Percentiles rank a stretch among this genome's conserved stretches.
Conservation (phyloP, 2,113 vertebrate genomes). For the Oreotragus oreotragus region DNA sequence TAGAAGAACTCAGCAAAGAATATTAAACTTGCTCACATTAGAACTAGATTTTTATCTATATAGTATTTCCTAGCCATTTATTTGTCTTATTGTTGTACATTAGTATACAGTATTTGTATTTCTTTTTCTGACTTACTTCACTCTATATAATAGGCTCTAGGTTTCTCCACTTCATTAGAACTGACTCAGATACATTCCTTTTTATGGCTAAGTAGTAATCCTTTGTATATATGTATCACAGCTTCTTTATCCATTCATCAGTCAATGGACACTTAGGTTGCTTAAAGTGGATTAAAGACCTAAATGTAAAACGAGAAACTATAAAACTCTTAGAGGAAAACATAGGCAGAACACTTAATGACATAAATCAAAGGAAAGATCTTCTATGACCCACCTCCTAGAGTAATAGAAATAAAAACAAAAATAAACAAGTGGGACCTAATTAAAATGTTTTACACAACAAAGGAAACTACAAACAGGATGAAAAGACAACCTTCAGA, state of each 20-base stretch:
- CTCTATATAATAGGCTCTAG: neutral
- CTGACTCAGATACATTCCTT: neutral
- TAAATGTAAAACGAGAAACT: rapidly evolving
- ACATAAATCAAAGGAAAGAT: neutral
- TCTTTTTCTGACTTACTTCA: neutral
- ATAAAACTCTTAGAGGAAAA: neutral
- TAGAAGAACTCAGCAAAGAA: neutral
- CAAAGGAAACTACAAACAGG: neutral
- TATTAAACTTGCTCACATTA: neutral
- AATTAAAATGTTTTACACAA: neutral
- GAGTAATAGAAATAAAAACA: neutral
- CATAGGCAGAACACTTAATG: neutral
- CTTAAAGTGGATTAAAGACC: neutral
- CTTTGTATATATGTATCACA: neutral
- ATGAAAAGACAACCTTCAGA: neutral
- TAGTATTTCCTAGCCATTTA: neutral
- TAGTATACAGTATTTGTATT: neutral
- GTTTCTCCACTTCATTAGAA: neutral
- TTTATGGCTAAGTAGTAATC: neutral
- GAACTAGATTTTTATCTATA: neutral
- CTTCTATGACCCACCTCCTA: neutral
- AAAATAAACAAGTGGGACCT: neutral
- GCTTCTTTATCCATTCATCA: neutral
- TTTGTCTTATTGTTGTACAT: neutral
- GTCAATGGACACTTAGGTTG: neutral